phyloP scores from a whole-genome alignment of 2,113 vertebrate species.

The Pleuronectes platessa region DNA sequence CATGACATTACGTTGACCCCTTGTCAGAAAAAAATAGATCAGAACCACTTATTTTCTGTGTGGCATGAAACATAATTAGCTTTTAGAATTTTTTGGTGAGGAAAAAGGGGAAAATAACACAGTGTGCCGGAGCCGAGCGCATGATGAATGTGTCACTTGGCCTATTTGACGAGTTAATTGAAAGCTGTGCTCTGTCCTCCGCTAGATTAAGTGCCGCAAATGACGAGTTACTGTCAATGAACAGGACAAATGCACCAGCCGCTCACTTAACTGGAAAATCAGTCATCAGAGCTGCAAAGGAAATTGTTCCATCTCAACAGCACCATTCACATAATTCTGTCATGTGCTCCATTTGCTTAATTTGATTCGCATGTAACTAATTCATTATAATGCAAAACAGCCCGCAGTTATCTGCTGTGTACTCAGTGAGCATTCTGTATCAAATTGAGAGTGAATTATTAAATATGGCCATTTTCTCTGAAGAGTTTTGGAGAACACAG shows the following conservation, averaged over 20 bases:
- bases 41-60: neutral
- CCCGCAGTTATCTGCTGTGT: conserved; percentile 55
- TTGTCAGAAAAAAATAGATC: neutral
- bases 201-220: conserved; percentile 74
- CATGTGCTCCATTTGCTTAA: conserved; percentile 72
- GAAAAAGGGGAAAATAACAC: neutral
- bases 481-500: neutral
- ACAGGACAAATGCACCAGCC: conserved; percentile 53
- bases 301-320: conserved; percentile 65
- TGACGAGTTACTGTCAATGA: conserved; percentile 71
- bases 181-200: conserved; percentile 66
- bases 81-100: conserved; percentile 12
- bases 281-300: conserved; percentile 44
- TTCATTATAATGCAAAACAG: conserved; percentile 64
- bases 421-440: conserved; percentile 48
- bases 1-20: neutral
- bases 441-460: conserved; percentile 45
- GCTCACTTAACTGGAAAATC: conserved; percentile 66
- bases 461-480: conserved; percentile 33
- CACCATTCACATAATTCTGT: conserved; percentile 51
- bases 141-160: conserved; percentile 65
- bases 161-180: conserved; percentile 78
- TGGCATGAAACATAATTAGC: conserved; percentile 42
- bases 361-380: conserved; percentile 68
- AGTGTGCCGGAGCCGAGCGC: conserved; percentile 7